Evolutionary conservation across 1,140 invertebrate species (phyloP), one percentile per base, ranked within the genome.

Genomic region (Drosophila leontia): DNA sequence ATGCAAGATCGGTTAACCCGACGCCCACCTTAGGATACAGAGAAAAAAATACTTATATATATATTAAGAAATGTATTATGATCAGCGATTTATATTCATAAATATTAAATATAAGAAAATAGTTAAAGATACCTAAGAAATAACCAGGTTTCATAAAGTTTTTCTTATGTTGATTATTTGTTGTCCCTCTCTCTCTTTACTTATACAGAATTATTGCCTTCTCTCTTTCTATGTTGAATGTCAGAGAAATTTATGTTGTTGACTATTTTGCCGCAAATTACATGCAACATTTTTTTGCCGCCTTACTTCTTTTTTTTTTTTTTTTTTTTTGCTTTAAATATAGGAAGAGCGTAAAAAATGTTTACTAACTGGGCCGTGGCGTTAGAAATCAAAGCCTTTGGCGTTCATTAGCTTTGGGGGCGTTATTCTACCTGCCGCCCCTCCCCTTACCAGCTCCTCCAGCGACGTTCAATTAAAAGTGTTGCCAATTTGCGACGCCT

Each of bases 401-500:
- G 90, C 91, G 81, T 92, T 92, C 91, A 92, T 92, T 92, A 92
- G 91, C 91, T 92, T 82, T 91, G 86, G 91, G 91, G 91, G 91
- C 91, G 91, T 92, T 77, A 75, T 67, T 58, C 75, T 51, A 5
- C 55, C 15, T 35, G 13, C 15, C 19, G 1, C 12, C 32, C 6
- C 13, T 29, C 17, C 19, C 7, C 26, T 60, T 34, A 26, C 15
- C 48, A 12, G 7, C 48, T 55, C 41, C 77, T 56, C 45, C 78
- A 71, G 72, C 79, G 59, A 59, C 86, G 85, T 90, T 90, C 85
- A 90, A 90, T 90, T 90, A 90, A 90, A 90, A 90, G 85, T 90
- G 85, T 90, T 90, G 85, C 70, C 84, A 88, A 88, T 88, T 88
- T 88, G 84, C 84, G 85, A 67, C 77, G 80, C 83, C 61, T 74